phyloP scores from a whole-genome alignment of 2,888 invertebrate species.

The Synanthedon formicaeformis region DNA sequence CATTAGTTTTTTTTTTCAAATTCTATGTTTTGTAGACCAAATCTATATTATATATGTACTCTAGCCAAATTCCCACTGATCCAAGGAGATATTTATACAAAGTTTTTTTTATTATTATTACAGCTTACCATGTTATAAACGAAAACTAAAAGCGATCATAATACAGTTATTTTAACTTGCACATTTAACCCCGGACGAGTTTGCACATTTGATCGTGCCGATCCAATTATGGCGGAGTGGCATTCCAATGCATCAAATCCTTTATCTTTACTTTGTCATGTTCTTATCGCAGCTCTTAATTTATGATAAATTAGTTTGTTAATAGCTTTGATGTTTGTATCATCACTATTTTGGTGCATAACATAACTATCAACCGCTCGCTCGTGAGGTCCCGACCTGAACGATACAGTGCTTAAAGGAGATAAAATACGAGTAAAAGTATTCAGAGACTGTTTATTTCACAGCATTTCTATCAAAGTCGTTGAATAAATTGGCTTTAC shows the following conservation, averaged over 20 bases:
- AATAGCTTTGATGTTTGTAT: neutral
- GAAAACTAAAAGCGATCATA: too few species aligned
- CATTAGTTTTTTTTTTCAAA: neutral
- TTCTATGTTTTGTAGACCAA: neutral
- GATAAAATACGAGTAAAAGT: constrained; percentile 15
- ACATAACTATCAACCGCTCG: neutral
- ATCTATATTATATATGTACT: neutral
- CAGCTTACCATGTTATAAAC: neutral
- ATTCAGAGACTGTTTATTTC: constrained; percentile 20
- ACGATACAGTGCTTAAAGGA: constrained; percentile 10
- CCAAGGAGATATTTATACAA: too few species aligned
- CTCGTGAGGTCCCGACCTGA: neutral
- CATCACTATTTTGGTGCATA: neutral
- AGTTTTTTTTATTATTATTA: too few species aligned
- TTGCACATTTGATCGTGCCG: constrained; percentile 6
- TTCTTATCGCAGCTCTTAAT: neutral
- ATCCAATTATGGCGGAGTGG: neutral
- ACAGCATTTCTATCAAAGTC: constrained; percentile 23
- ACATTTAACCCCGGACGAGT: neutral
- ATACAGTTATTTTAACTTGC: too few species aligned
- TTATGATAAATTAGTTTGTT: neutral
- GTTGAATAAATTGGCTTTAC: constrained; percentile 36
- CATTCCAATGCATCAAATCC: neutral
- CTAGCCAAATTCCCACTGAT: too few species aligned
- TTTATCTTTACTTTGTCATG: neutral